phyloP scores from a whole-genome alignment of 92 coral and sea anemone genomes.

The Heliopora coerulea region DNA sequence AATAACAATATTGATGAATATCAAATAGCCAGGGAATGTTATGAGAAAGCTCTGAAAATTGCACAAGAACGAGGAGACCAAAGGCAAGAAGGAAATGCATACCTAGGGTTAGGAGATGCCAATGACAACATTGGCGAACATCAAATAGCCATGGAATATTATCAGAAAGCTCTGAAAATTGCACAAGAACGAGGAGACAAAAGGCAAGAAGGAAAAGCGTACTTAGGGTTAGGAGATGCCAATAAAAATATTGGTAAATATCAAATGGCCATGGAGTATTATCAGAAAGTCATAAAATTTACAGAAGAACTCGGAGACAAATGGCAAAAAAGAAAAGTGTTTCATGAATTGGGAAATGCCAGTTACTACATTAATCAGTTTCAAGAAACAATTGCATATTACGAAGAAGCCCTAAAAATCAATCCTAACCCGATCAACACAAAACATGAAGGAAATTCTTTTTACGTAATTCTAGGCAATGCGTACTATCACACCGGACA shows the following conservation, averaged over 20 bases:
- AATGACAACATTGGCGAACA: slow-evolving; percentile 11
- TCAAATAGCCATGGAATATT: not conserved
- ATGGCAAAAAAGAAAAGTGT: too few relatives aligned
- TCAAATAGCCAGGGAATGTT: not conserved
- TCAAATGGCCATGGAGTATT: not conserved
- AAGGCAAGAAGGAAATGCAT: slow-evolving; percentile 32
- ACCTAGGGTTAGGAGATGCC: slow-evolving; percentile 5
- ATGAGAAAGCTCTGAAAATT: slow-evolving; percentile 7
- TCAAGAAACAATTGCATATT: slow-evolving; percentile 17
- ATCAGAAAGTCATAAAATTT: too few relatives aligned
- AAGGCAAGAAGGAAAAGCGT: not conserved
- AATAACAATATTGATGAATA: slow-evolving; percentile 3
- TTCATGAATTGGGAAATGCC: too few relatives aligned
- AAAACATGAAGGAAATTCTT: slow-evolving; percentile 9
- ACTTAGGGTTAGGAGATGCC: not conserved
- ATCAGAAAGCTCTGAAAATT: not conserved
- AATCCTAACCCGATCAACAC: slow-evolving; percentile 12
- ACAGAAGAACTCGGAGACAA: not conserved
- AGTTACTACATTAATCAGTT: not conserved
- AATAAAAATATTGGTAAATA: slow-evolving; percentile 9
- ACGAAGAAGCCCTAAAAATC: slow-evolving; percentile 10
- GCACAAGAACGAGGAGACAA: not conserved
- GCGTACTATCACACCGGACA: not conserved
- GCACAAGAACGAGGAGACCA: slow-evolving; percentile 28
- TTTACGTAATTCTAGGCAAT: slow-evolving; percentile 12